phyloP scores from a whole-genome alignment of 2,888 invertebrate genomes.

The Tipula helvola region DNA sequence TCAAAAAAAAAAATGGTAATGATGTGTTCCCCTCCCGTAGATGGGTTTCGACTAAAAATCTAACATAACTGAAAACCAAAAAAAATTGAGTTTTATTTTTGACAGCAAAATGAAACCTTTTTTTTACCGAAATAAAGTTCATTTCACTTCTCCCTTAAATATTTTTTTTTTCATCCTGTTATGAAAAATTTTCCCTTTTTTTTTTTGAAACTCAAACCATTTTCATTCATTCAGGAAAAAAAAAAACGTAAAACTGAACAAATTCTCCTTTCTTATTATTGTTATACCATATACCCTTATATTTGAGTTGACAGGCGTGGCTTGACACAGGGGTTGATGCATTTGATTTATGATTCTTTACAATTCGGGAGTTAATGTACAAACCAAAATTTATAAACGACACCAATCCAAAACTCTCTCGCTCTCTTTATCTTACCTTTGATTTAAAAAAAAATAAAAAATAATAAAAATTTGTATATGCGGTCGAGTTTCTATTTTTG shows the following conservation, averaged over 20 bases:
- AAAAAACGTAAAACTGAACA: neutral
- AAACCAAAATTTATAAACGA: neutral
- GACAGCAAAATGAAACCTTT: conserved; percentile 9
- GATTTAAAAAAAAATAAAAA: neutral
- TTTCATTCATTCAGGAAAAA: neutral
- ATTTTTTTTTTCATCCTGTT: conserved; percentile 7
- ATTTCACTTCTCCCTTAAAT: conserved; percentile 5
- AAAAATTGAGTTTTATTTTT: conserved; percentile 5
- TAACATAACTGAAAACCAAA: neutral
- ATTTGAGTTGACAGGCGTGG: conserved; percentile 14
- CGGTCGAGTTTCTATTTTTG: neutral
- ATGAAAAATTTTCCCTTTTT: conserved; percentile 10
- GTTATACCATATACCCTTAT: conserved; percentile 4
- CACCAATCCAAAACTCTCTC: neutral
- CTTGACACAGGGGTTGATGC: conserved; percentile 15
- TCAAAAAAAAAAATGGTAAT: neutral
- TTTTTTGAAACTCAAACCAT: neutral
- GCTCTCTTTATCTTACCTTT: neutral
- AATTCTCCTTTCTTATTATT: conserved; percentile 6
- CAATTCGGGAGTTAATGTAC: neutral
- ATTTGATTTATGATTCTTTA: conserved; percentile 13
- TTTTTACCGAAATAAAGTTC: neutral
- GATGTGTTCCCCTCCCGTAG: neutral
- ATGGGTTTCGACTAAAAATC: neutral
- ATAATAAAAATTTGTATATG: neutral